These are phyloP conservation scores for Calameuta filiformis DNA, from an alignment of 2,888 invertebrate genomes.

Conservation along the genomic window DNA sequence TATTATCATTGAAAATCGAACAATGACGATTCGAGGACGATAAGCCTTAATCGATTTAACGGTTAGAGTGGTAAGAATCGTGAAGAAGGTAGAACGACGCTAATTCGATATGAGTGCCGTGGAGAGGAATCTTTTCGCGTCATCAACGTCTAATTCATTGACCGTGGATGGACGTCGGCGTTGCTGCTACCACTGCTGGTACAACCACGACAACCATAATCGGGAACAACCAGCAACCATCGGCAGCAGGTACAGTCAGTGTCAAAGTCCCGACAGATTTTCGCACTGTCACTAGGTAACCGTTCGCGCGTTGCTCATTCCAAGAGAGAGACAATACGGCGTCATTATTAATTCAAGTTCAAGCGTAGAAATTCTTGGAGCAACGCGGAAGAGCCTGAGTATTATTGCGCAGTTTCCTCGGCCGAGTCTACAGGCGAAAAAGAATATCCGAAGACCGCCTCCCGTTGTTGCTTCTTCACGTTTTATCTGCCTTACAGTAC, in stretches of 20 bases:
- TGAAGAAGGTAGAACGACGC: neutral
- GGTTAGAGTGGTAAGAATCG: neutral
- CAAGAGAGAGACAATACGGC: constrained; percentile 30
- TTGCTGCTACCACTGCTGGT: neutral
- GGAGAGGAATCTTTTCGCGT: constrained; percentile 32
- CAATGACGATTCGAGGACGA: neutral
- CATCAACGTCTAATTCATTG: constrained; percentile 55
- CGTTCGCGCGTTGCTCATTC: constrained; percentile 42
- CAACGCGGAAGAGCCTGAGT: constrained; percentile 52
- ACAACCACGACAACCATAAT: too few species aligned
- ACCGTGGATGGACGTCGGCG: constrained; percentile 9
- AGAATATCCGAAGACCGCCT: neutral
- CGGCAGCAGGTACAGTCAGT: neutral
- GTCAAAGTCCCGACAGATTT: constrained; percentile 30
- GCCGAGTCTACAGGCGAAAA: neutral
- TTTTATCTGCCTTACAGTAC: neutral
- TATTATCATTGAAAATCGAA: neutral
- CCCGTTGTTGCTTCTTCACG: neutral
- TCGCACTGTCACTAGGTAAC: constrained; percentile 56
- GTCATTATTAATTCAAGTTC: constrained; percentile 51
- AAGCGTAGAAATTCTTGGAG: constrained; percentile 47
- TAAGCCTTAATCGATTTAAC: neutral
- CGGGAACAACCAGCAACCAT: neutral
- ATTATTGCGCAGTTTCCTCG: neutral
- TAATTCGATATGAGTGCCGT: constrained; percentile 4